Base-by-base conservation (phyloP, 2,797 vertebrate species). In the Valencia hispanica region DNA sequence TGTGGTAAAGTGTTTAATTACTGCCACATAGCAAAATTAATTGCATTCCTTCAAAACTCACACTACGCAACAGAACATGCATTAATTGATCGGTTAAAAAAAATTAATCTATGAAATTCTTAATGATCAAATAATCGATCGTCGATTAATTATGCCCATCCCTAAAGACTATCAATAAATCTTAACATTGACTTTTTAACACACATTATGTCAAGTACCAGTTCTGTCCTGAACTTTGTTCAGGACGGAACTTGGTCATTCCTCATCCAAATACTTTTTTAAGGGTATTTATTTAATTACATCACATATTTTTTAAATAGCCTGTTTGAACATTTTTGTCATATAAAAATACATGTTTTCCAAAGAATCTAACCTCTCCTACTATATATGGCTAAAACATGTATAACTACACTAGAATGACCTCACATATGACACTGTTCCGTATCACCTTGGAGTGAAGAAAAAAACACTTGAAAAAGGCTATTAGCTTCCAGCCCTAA, bases 401-500 rank as follows among this genome's bases (percentile, higher is more conserved):
- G 11, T 66, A 41, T n/a, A 66, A n/a, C 63, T 66, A 18, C 8
- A 34, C 30, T 75, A 22, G 83, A 80, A 78, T 53, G 53, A 78
- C 45, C 61, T 51, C 14, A 9, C 6, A 47, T 12, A 32, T 41
- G 53, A 53, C 27, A 51, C 65, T 70, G 57, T 43, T 83, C 74
- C 61, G 66, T 68, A 27, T 18, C 68, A 68, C 73, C 82, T 59
- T 73, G 63, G 22, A n/a, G 5, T n/a, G 20, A 39, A 65, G 41
- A 25, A 65, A n/a, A 39, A 5, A 14, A 66, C 10, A 14, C 36
- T n/a, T 53, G 10, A 41, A 79, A 63, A 50, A 74, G 47, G 72
- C 57, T 32, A 72, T 85, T 90, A 76, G 65, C 79, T 79, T 74
- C 51, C 68, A 78, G 84, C 77, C 57, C 47, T 73, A 51, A 4